Evolutionary conservation across 2,888 invertebrate genomes (phyloP), one percentile per base, ranked within the genome.

Genomic region (Megalurothrips usitatus): DNA sequence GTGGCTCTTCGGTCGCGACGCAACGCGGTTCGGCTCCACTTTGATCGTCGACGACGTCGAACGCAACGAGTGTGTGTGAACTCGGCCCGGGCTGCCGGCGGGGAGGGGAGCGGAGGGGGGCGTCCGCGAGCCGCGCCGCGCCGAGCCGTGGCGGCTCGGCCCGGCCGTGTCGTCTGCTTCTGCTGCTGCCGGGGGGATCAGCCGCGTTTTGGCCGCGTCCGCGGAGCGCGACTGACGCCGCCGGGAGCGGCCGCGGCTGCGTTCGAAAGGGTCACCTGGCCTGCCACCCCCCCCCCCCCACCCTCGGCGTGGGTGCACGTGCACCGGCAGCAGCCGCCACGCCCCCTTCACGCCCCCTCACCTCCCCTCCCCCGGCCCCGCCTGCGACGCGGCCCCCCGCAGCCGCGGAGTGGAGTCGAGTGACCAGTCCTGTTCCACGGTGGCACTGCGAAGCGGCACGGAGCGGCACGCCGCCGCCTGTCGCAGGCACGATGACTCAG

Each of bases 391-490:
- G 8, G 12, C 8, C 68, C 23, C 11, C 23, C 68, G 26, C 68
- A n/a, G 26, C 26, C 8, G 14, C 58, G 58, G 58, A 19, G 19
- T 58, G 58, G 58, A 58, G 58, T 58, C 0, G 19, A 75, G 68
- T 75, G 68, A 75, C 68, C 68, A 75, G 68, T 75, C 68, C 68
- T 75, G 68, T 75, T 26, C 68, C 34, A 43, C 6, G 34, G 34
- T 43, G 34, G 34, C 34, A 43, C 34, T 6, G 6, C 34, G 34
- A 6, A 43, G 34, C 34, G 3, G 3, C 34, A 43, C 34, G 34
- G 34, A 43, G 34, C 6, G 34, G 34, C 34, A 43, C 34, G 34
- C 34, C 6, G 34, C 34, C 6, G 34, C 34, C 34, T 43, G 34
- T 43, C 34, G 34, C 34, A 6, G 34, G 34, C 34, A 43, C 34